A percentile compares a stretch with the other conserved stretches of the same genome.
phyloP scores from a whole-genome alignment of 2,888 invertebrate genomes.

The Lacanobia wlatinum region DNA sequence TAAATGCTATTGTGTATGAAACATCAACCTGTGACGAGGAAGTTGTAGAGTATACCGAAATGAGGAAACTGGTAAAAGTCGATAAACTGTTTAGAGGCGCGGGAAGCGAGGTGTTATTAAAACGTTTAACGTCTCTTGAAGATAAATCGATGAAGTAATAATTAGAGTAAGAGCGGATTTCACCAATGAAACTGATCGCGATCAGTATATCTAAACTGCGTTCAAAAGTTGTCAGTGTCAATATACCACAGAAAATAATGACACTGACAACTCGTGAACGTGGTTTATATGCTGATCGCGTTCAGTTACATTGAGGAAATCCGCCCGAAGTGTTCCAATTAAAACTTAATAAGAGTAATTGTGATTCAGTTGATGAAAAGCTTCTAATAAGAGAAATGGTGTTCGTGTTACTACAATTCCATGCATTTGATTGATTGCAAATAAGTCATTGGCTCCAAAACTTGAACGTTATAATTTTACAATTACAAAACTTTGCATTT shows the following conservation, averaged over 20 bases:
- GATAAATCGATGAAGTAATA: neutral
- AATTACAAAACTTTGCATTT: neutral
- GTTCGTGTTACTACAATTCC: neutral
- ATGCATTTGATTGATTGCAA: neutral
- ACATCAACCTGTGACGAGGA: conserved; percentile 39
- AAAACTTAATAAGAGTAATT: neutral
- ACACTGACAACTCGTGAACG: too few relatives aligned
- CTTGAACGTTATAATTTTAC: neutral
- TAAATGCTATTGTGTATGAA: conserved; percentile 47
- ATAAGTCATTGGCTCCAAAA: neutral
- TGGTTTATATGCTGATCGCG: too few relatives aligned
- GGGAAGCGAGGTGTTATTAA: conserved; percentile 32
- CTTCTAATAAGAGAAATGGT: neutral
- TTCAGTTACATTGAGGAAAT: too few relatives aligned
- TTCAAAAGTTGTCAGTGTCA: too few relatives aligned
- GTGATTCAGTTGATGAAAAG: neutral
- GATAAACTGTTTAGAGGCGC: conserved; percentile 22
- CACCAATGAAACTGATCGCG: too few relatives aligned
- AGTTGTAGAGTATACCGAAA: conserved; percentile 39
- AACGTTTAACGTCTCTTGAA: neutral
- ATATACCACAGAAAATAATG: too few relatives aligned
- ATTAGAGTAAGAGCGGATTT: too few relatives aligned
- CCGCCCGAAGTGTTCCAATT: neutral
- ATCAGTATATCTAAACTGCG: too few relatives aligned
- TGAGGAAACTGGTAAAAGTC: conserved; percentile 38